Evolutionary conservation across 2,888 invertebrate genomes (phyloP), one percentile per base, ranked within the genome.

Genomic region (Branchipolynoe longqiensis): DNA sequence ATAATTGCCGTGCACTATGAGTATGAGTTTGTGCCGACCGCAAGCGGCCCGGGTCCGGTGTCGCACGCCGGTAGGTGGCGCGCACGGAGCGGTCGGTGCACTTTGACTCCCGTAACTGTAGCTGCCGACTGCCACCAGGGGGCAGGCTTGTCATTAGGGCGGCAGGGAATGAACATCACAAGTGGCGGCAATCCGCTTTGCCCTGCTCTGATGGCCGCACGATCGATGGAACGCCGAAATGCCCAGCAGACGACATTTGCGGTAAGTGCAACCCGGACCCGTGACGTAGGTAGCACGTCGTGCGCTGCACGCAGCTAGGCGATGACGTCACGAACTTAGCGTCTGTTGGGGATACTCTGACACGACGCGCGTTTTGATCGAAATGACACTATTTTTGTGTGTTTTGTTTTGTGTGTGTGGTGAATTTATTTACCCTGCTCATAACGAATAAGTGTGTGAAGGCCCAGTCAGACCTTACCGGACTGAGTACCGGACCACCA

Each of bases 1-100:
- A 69, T 69, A 69, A 69, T 69, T 69, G 69, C 38, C 38, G 36
- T 69, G 38, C 69, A 38, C 69, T 69, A 69, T 69, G 69, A 18
- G 38, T 69, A 69, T 69, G 69, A 18, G 38, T 69, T 69, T 69
- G 18, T 69, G 4, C 69, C 38, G 69, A 69, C 69, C 69, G 22
- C 69, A 69, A 69, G 69, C 36, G 64, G 69, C 36, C 69, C 69
- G 36, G 31, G 69, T 69, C 36, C 36, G 36, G 69, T 69, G 69
- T 33, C 69, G 69, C 36, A 69, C 69, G 69, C 69, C 36, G 3
- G 69, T 69, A 12, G 69, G 12, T 38, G 36, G 36, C 22, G 14
- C 12, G 58, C 12, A 8, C n/a, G 18, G 12, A n/a, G 12, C n/a
- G 4, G 12, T 18, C 36, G 12, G 1, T 0, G 36, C 22, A 38